A percentile compares a stretch with the other conserved stretches of the same genome.
Evolutionary conservation across 1,140 invertebrate genomes (phyloP).

Genomic region (Whitmania pigra): DNA sequence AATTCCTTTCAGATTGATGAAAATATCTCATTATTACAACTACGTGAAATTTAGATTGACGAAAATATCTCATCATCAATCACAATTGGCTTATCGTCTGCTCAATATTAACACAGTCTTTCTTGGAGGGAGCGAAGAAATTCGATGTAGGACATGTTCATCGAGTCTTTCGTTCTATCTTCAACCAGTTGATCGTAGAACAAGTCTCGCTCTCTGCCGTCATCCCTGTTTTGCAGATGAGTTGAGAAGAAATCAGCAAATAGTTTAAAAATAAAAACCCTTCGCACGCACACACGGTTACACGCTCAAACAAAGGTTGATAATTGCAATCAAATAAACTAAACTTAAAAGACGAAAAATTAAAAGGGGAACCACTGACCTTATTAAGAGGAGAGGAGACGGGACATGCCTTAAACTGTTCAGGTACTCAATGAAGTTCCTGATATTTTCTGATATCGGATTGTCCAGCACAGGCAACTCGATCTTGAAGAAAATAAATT

Average conservation of each 20-base stretch:
- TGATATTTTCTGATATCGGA: neutral
- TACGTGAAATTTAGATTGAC: too few relatives aligned
- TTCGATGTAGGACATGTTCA: constrained; percentile 10
- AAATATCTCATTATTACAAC: too few relatives aligned
- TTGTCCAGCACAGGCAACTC: neutral
- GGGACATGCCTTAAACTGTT: neutral
- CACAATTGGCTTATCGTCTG: too few relatives aligned
- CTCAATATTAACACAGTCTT: too few relatives aligned
- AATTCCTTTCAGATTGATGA: too few relatives aligned
- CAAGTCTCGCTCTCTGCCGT: neutral
- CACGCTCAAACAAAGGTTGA: too few relatives aligned
- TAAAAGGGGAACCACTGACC: neutral
- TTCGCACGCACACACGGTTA: too few relatives aligned
- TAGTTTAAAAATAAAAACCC: neutral
- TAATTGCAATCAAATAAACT: neutral
- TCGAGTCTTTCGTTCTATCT: neutral
- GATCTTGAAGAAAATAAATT: neutral
- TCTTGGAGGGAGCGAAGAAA: neutral
- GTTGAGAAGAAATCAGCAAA: neutral
- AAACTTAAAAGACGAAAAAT: neutral
- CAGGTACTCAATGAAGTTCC: constrained; percentile 9
- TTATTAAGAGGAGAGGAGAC: neutral
- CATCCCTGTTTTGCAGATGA: neutral
- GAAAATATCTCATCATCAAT: too few relatives aligned
- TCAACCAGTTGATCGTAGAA: neutral